Evolutionary conservation across 2,113 vertebrate genomes (phyloP).

Genomic region (Aphyosemion australe): DNA sequence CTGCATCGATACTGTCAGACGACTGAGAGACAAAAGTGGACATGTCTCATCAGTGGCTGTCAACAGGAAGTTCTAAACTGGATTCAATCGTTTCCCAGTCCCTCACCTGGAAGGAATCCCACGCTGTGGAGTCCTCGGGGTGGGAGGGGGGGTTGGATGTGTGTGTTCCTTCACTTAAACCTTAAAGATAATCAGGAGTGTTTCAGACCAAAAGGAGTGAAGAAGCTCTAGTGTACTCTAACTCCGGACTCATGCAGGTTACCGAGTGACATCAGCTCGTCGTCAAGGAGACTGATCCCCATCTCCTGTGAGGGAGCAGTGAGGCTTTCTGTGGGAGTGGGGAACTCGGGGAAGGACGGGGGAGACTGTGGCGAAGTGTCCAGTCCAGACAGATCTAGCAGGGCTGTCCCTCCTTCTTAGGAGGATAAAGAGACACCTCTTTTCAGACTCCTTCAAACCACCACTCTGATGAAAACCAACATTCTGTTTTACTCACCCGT

Average conservation of each 20-base stretch:
- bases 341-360: slow-evolving; percentile 83
- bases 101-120: slow-evolving; percentile 96
- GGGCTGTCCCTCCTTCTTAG: slow-evolving; percentile 84
- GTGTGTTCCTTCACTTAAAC: slow-evolving; percentile 88
- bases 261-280: slow-evolving; percentile 98
- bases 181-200: slow-evolving; percentile 65
- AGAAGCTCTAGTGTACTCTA: background rate
- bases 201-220: no score
- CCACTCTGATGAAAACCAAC: no score
- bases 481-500: slow-evolving; percentile 35
- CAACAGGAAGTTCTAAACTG: background rate
- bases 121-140: slow-evolving; percentile 81
- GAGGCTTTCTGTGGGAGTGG: slow-evolving; percentile 73
- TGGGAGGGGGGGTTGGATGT: slow-evolving; percentile 75
- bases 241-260: slow-evolving; percentile 16
- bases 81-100: no score
- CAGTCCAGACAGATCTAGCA: slow-evolving; percentile 92
- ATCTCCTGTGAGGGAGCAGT: slow-evolving; percentile 78
- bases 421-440: background rate
- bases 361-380: slow-evolving; percentile 85
- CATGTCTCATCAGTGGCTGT: background rate
- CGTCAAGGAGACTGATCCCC: slow-evolving; percentile 89
- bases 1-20: slow-evolving; percentile 84
- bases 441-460: background rate
- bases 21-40: slow-evolving; percentile 76